Conservation (phyloP, 2,888 invertebrate genomes). For the Brachyptera putata region DNA sequence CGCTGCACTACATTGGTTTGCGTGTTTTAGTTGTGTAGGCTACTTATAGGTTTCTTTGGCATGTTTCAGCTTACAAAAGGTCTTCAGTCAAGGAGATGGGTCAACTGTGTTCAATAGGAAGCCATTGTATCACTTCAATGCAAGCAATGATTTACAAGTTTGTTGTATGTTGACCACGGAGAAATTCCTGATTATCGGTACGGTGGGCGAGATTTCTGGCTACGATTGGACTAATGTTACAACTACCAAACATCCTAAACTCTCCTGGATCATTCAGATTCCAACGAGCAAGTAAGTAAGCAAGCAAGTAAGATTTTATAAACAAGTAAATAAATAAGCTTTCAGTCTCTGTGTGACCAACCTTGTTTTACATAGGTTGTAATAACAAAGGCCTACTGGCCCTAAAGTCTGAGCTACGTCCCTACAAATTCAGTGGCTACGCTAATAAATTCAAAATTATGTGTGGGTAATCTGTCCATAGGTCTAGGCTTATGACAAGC, state of each 20-base stretch:
- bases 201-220: conserved; percentile 70
- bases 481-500: no score
- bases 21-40: background rate
- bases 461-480: no score
- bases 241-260: conserved; percentile 52
- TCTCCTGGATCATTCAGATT: conserved; percentile 64
- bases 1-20: no score
- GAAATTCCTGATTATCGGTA: conserved; percentile 67
- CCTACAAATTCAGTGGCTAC: no score
- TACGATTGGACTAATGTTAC: conserved; percentile 70
- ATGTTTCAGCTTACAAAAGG: conserved; percentile 55
- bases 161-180: conserved; percentile 63
- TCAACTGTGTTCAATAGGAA: conserved; percentile 54
- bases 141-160: conserved; percentile 61
- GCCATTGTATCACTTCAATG: conserved; percentile 58
- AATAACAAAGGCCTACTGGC: no score
- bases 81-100: conserved; percentile 56
- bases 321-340: no score
- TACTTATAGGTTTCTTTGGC: background rate
- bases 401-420: no score
- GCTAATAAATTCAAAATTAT: no score
- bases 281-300: conserved; percentile 52
- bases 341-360: no score
- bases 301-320: no score
- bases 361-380: no score